Conservation (phyloP, 2,888 invertebrate species). For the Limenitis arthemis region DNA sequence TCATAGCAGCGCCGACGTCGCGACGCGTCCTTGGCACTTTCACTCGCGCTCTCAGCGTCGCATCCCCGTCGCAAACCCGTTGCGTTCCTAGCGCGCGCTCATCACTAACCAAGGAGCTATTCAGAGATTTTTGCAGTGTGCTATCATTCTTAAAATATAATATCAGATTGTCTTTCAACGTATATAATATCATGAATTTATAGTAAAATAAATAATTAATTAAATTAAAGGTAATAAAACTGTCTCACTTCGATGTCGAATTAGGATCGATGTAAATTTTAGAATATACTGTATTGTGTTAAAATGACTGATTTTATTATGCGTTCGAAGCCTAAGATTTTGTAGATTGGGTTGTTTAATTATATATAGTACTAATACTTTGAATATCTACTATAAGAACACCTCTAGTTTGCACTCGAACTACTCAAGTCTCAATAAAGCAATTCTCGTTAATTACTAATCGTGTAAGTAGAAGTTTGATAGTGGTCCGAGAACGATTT, state of each 20-base stretch:
- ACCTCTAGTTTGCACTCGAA: slow-evolving; percentile 68
- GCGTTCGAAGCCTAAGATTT: slow-evolving; percentile 70
- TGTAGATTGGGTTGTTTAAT: slow-evolving; percentile 63
- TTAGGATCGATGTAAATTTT: slow-evolving; percentile 68
- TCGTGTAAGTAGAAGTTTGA: slow-evolving; percentile 61
- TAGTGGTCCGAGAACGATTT: slow-evolving; percentile 37
- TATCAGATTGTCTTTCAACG: too few relatives aligned
- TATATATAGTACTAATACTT: slow-evolving; percentile 39
- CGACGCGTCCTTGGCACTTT: slow-evolving; percentile 68
- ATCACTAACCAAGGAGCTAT: background rate
- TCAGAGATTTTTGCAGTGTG: too few relatives aligned
- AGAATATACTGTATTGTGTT: slow-evolving; percentile 70
- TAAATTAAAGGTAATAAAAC: slow-evolving; percentile 50
- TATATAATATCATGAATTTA: too few relatives aligned
- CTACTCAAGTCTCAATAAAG: slow-evolving; percentile 58
- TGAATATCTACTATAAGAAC: slow-evolving; percentile 61
- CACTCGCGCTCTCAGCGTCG: slow-evolving; percentile 46
- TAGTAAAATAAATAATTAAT: slow-evolving; percentile 62
- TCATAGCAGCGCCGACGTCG: slow-evolving; percentile 61
- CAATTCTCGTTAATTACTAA: slow-evolving; percentile 68
- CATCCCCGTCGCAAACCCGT: background rate
- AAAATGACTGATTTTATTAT: slow-evolving; percentile 73
- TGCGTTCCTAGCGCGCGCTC: background rate
- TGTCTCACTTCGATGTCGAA: slow-evolving; percentile 65
- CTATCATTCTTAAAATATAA: too few relatives aligned